Base-by-base conservation (phyloP, 2,888 invertebrate genomes). In the Chalcosyrphus nemorum region DNA sequence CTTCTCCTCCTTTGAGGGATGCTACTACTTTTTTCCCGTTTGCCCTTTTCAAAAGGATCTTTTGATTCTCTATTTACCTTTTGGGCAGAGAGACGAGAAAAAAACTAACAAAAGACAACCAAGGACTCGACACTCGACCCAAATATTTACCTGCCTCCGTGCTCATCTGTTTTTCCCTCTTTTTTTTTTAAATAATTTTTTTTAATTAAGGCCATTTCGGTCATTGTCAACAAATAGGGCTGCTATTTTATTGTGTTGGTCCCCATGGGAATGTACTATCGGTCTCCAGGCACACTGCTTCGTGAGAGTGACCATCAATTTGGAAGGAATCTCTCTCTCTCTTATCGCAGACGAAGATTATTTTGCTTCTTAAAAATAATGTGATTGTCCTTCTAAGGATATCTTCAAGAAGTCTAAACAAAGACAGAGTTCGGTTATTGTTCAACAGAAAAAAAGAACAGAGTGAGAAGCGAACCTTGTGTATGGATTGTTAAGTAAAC, bases 141-240 rank as follows among this genome's bases (percentile, higher is more conserved):
- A 45, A 17, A 65, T n/a, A n/a, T 56, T 32, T 68, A 78, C 78
- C 68, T 70, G 56, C 29, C 11, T n/a, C 27, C 21, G 13, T 47
- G 82, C 56, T 57, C 77, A 57, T 57, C 70, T 57, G 75, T 24
- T 66, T 41, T 32, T 45, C 19, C 9, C 27, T 27, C 29, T n/a
- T 35, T 35, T 35, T 52, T 0, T 50, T 61, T 38, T 24, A 15
- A 35, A 32, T 35, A 47, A n/a, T 7, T 65, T 57, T 41, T 77
- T 84, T 75, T 84, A 84, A 84, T 84, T 84, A 84, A 84, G 68
- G 74, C 43, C 63, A 84, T 68, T 74, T 59, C 43, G 45, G 78
- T 70, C 57, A 84, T 78, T 84, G 84, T 84, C 78, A 84, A 70
- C 78, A 82, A 82, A 78, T 74, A 78, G 52, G n/a, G 56, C 43